Evolutionary conservation across 2,113 vertebrate species (phyloP), one percentile per base, ranked within the genome.

Genomic region (Vanacampus margaritifer): DNA sequence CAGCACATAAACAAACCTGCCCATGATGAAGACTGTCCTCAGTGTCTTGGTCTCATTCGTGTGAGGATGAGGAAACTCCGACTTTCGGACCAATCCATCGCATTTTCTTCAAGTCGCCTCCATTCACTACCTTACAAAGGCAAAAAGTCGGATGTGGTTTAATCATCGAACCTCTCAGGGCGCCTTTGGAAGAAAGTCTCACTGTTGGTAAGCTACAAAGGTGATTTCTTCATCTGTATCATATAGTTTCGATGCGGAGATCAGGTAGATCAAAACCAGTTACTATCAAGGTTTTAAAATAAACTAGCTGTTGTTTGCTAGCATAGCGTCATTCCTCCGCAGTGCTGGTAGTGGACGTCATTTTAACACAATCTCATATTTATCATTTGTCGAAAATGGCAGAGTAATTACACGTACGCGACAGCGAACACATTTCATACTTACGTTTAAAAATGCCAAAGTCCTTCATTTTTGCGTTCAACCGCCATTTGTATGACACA

Each of bases 1-100:
- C 10, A 26, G 19, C 0, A 8, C n/a, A 57, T 39, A 46, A 23
- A 73, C 87, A 3, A 28, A 90, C 90, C 89, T 92, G 71, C 89
- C 90, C 90, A 92, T 91, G 74, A n/a, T 80, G 75, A 36, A 19
- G 73, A 62, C 66, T 48, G 66, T 79, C 68, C 51, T 68, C 32
- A 39, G 13, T 24, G 65, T 65, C 57, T 63, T 43, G n/a, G n/a
- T 71, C 71, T 46, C 64, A 3, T 69, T 67, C 19, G 43, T 21
- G 9, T 5, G 21, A 45, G 63, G 54, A 28, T 14, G 54, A 32
- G 19, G 54, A 17, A 63, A 32, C 61, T 48, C 28, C 41, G 46
- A 32, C 64, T 67, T 28, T n/a, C 74, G 73, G 59, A 35, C 19
- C 14, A 67, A 67, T 68, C 83, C 82, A 73, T 84, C 56, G 19